Evolutionary conservation across 2,888 invertebrate species (phyloP).

Genomic region (Thyatira batis): DNA sequence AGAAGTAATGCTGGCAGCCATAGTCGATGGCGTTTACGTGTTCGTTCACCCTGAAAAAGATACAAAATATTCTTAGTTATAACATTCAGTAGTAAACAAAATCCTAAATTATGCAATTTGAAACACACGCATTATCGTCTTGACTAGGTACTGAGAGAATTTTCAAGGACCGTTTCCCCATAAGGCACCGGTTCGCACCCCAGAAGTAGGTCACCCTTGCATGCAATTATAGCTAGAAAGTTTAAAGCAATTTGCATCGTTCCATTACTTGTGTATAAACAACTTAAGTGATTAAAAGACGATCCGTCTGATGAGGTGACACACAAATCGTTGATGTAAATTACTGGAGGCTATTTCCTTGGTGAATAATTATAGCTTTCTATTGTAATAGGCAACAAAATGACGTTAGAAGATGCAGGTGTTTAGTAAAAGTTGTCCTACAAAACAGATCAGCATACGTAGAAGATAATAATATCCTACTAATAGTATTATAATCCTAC

Average conservation of each 20-base stretch:
- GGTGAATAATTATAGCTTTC: neutral
- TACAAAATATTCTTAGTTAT: conserved; percentile 1
- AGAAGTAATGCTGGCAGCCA: conserved; percentile 47
- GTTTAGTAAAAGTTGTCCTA: too few species aligned
- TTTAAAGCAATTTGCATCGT: neutral
- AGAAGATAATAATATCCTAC: too few species aligned
- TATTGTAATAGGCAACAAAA: neutral
- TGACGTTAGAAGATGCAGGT: neutral
- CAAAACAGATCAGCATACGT: too few species aligned
- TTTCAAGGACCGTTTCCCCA: too few species aligned
- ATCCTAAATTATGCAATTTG: neutral
- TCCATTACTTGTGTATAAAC: neutral
- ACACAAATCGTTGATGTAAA: neutral
- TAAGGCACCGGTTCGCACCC: neutral
- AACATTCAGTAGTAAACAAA: neutral
- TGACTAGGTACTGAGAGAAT: too few species aligned
- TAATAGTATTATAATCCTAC: too few species aligned
- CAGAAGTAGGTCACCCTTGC: neutral
- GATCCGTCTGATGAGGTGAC: neutral
- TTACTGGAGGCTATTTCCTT: neutral
- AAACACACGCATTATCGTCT: neutral
- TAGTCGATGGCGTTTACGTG: conserved; percentile 27
- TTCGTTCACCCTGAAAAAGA: conserved; percentile 47
- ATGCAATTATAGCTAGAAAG: neutral
- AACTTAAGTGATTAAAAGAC: neutral